Base-by-base conservation (phyloP, 1,140 invertebrate genomes). In the Babylonia areolata region DNA sequence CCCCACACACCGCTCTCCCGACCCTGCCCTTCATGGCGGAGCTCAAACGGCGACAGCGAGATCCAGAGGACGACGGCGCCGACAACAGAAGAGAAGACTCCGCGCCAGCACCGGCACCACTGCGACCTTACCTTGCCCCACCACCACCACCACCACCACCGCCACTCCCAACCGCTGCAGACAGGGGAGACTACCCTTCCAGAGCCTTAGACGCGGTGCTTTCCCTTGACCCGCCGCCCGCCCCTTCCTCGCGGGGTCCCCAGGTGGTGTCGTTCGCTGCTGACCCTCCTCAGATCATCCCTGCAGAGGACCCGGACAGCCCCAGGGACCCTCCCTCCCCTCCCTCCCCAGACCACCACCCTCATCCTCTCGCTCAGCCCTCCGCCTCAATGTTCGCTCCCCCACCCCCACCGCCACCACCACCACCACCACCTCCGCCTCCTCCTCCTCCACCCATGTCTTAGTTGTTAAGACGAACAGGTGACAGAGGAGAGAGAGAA, bases 21-120 rank as follows among this genome's bases (percentile, higher is more conserved):
- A 0, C 82, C 37, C 33, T 42, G 37, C 64, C 37, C 15, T 71
- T 84, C 69, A 84, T 84, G 82, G 69, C 82, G 40, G 82, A 84
- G 39, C 82, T 84, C 12, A 84, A 84, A 31, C 82, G 82, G 23
- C 58, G 82, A 31, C 82, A 84, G 69, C 35, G 82, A 46, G 64
- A 84, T 11, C 82, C 82, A 9, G 80, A 80, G 5, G 42, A 35
- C 33, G 40, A 17, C 15, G 78, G 54, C 42, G 69, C 40, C 54
- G 81, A 84, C 5, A 69, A 73, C 69, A n/a, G n/a, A n/a, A n/a
- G n/a, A n/a, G n/a, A n/a, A n/a, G n/a, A n/a, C n/a, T n/a, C n/a
- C n/a, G 28, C 33, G 5, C 5, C 28, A 11, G 23, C 46, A 11
- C 40, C 78, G 5, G 1, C 2, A 5, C 46, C 2, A 35, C 40